Evolutionary conservation across 2,113 vertebrate genomes (phyloP).

Genomic region (Dissostichus mawsoni): DNA sequence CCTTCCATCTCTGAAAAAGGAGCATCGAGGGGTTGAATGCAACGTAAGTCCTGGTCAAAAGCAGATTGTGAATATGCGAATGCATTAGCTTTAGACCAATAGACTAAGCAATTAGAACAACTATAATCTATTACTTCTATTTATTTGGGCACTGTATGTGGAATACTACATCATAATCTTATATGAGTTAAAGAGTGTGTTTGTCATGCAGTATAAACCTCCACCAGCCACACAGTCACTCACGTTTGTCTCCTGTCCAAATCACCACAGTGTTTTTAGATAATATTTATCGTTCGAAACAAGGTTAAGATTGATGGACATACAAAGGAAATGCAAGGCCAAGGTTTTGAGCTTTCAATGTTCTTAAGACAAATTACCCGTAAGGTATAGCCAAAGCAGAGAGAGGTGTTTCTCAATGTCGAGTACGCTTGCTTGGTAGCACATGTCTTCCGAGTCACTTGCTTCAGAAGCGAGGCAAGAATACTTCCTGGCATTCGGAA

Average conservation of each 20-base stretch:
- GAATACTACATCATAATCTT: neutral
- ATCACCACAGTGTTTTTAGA: neutral
- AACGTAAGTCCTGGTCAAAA: neutral
- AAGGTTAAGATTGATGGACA: neutral
- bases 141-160: neutral
- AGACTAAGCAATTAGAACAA: neutral
- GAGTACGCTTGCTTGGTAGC: no score
- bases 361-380: slow-evolving; percentile 23
- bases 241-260: neutral
- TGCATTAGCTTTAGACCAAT: neutral
- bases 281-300: neutral
- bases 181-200: neutral
- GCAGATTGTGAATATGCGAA: neutral
- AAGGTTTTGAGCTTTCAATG: slow-evolving; percentile 2
- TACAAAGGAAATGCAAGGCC: neutral
- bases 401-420: neutral
- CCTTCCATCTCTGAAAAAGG: neutral
- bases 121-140: neutral
- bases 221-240: neutral
- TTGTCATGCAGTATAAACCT: neutral
- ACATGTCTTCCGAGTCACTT: no score
- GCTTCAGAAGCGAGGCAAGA: no score
- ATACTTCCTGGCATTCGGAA: no score
- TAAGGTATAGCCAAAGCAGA: slow-evolving; percentile 17
- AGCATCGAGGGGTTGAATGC: neutral